Percentiles rank a stretch among this genome's conserved stretches.
phyloP scores from a whole-genome alignment of 2,113 vertebrate genomes.

The Malurus melanocephalus region DNA sequence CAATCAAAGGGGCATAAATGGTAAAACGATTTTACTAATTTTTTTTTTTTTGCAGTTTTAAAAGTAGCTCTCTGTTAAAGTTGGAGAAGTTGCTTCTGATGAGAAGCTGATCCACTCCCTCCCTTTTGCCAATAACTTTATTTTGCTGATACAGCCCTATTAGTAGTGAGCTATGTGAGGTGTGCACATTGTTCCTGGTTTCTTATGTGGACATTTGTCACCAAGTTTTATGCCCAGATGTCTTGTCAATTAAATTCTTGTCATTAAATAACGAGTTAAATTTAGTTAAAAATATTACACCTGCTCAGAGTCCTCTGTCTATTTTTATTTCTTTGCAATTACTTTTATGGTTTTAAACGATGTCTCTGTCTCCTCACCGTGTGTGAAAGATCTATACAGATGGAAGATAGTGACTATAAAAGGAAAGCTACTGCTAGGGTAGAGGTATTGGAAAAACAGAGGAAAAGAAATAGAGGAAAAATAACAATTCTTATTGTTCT shows the following conservation, averaged over 20 bases:
- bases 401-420: neutral
- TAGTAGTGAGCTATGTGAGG: neutral
- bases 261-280: neutral
- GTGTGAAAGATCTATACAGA: neutral
- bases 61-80: neutral
- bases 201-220: neutral
- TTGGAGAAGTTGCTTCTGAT: neutral
- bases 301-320: neutral
- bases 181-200: neutral
- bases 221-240: conserved; percentile 9
- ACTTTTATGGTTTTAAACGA: neutral
- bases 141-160: neutral
- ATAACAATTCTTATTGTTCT: neutral
- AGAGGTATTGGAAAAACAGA: neutral
- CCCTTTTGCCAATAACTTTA: neutral
- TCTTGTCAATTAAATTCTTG: conserved; percentile 10
- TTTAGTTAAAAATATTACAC: conserved; percentile 10
- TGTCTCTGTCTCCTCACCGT: neutral
- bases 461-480: neutral
- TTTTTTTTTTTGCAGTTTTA: neutral
- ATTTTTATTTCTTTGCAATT: conserved; percentile 29
- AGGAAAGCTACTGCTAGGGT: neutral
- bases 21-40: neutral
- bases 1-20: neutral
- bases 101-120: neutral